Evolutionary conservation across 2,888 invertebrate species (phyloP), one percentile per base, ranked within the genome.

Genomic region (Rutpela maculata): DNA sequence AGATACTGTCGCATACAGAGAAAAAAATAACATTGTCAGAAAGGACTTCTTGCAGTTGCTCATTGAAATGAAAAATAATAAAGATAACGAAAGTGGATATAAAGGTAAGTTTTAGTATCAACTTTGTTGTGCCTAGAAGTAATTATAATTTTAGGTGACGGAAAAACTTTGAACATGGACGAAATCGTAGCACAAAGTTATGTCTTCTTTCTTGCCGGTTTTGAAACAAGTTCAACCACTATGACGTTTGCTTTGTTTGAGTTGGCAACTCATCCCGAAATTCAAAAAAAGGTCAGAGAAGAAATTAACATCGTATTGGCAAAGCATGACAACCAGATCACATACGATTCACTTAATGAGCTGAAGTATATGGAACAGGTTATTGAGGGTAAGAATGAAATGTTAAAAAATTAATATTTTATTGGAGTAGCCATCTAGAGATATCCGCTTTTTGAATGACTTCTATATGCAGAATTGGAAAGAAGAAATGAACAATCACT

Each of bases 1-100:
- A 12, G 81, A 88, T 0, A 89, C 89, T 0, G 84, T 91, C 50
- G 82, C 87, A 5, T 85, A 89, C 62, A 84, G 91, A 26, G 86
- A 88, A 72, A 82, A 88, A 35, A 88, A 88, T 65, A 88, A 88
- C 22, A 81, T 90, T 12, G 83, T 83, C 18, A 84, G 89, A 38
- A 87, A 89, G 26, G 91, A 91, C 80, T 91, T 90, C 72, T 79
- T 91, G 2, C 90, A 91, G 79, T 82, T 90, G 35, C 84, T 91
- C 26, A 86, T 86, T 63, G 88, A 90, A 6, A 68, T 90, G 55
- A 84, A 70, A 18, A 57, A 68, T 6, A 77, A 66, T 22, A 59
- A 71, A 17, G 56, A 43, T 2, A 10, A 35, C 1, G 59, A 59
- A 59, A 59, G 18, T 59, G 22, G 5, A 22, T 22, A 19, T 19